phyloP scores from a whole-genome alignment of 2,797 vertebrate species.

The Sciaenops ocellatus region DNA sequence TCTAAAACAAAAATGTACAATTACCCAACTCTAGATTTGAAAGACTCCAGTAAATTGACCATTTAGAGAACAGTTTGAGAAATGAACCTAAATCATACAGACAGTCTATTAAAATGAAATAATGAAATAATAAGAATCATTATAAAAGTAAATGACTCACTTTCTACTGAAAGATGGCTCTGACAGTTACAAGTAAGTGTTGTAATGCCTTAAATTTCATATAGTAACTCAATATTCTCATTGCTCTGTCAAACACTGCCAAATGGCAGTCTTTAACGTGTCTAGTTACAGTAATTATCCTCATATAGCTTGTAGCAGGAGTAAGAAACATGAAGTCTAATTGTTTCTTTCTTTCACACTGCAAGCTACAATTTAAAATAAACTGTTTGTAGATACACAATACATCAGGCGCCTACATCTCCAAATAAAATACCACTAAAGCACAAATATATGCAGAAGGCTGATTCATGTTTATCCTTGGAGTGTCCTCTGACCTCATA shows the following conservation, averaged over 20 bases:
- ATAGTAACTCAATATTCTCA: constrained; percentile 45
- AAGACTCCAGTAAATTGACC: constrained; percentile 64
- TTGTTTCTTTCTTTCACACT: not conserved
- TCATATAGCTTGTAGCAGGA: not conserved
- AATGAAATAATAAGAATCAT: constrained; percentile 64
- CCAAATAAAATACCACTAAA: not conserved
- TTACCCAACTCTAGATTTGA: constrained; percentile 45
- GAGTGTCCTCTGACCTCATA: constrained; percentile 86
- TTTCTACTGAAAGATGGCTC: constrained; percentile 55
- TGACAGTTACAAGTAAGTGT: constrained; percentile 40
- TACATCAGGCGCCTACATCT: not conserved
- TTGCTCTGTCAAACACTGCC: constrained; percentile 46
- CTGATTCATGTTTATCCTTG: not conserved
- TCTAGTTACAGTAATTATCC: constrained; percentile 25
- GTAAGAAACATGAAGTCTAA: not conserved
- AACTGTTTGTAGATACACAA: not conserved
- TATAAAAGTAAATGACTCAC: constrained; percentile 45
- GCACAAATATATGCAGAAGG: not conserved
- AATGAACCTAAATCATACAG: constrained; percentile 61
- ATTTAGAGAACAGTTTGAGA: constrained; percentile 56
- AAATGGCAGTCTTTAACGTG: constrained; percentile 26
- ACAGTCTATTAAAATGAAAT: constrained; percentile 55
- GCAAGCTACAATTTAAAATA: not conserved
- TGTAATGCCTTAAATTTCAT: constrained; percentile 45
- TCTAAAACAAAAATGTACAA: constrained; percentile 63